Evolutionary conservation across 2,113 vertebrate genomes (phyloP).

Genomic region (Limanda limanda): DNA sequence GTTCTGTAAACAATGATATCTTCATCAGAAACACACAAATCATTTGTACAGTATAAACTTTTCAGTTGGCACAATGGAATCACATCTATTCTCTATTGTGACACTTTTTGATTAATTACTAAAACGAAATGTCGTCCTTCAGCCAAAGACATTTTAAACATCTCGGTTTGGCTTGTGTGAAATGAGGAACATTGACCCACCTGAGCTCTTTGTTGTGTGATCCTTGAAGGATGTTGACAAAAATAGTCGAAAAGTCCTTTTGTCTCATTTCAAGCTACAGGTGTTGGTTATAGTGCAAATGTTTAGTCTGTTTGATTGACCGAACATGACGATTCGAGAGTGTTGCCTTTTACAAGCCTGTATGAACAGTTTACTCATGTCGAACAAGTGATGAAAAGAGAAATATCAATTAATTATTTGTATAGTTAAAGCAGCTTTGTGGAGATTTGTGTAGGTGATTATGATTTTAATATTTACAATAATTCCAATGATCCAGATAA

Average conservation of each 20-base stretch:
- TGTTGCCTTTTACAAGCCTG: not conserved
- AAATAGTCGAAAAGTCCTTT: not conserved
- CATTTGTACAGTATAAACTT: conserved; percentile 24
- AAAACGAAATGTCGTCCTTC: not conserved
- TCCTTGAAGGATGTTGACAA: not conserved
- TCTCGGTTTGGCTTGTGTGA: not conserved
- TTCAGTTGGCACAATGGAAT: conserved; percentile 24
- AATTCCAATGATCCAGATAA: not conserved
- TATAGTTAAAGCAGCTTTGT: not conserved
- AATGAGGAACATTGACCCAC: not conserved
- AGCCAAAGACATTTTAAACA: not conserved
- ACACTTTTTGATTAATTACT: not conserved
- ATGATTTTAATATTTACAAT: not conserved
- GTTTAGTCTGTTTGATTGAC: not conserved
- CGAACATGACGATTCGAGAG: not conserved
- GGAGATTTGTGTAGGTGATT: not conserved
- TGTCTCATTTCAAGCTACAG: conserved; percentile 7
- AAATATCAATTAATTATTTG: not conserved
- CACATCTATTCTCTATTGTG: conserved; percentile 11
- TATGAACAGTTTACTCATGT: not conserved
- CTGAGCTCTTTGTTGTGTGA: not conserved
- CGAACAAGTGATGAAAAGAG: too few relatives aligned
- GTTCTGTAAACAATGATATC: conserved; percentile 58
- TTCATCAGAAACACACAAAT: conserved; percentile 46
- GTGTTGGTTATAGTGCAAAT: conserved; percentile 45